Evolutionary conservation across 2,797 vertebrate genomes (phyloP).

Genomic region (Siniperca undulata): DNA sequence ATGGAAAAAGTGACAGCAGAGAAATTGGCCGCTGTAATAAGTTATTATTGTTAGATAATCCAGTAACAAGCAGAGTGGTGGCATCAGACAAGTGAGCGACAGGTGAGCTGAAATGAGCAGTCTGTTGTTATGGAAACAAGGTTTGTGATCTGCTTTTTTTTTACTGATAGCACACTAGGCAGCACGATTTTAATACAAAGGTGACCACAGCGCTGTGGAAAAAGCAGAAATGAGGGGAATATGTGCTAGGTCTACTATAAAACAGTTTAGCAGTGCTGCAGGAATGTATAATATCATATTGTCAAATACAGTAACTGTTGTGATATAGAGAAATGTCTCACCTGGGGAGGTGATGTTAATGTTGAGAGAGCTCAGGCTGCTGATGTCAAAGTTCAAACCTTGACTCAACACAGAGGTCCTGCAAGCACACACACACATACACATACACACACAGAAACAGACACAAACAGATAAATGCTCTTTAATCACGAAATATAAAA

Average conservation of each 20-base stretch:
- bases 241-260: neutral
- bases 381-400: constrained; percentile 72
- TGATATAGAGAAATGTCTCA: constrained; percentile 50
- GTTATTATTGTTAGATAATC: neutral
- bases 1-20: neutral
- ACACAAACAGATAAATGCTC: constrained; percentile 24
- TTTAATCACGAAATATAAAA: neutral
- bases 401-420: constrained; percentile 75
- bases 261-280: neutral
- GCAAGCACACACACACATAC: constrained; percentile 31
- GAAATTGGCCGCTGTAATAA: neutral
- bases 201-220: neutral
- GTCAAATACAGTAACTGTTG: neutral
- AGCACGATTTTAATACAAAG: neutral
- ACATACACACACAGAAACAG: neutral
- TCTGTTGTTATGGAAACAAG: constrained; percentile 46
- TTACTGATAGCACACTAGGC: neutral
- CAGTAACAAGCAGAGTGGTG: neutral
- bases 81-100: neutral
- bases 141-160: constrained; percentile 19
- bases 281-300: neutral
- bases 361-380: constrained; percentile 62
- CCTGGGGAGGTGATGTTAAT: constrained; percentile 74
- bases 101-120: constrained; percentile 27
- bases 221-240: neutral